Evolutionary conservation across 1,140 invertebrate species (phyloP), one percentile per base, ranked within the genome.

Genomic region (Pectinophora gossypiella): DNA sequence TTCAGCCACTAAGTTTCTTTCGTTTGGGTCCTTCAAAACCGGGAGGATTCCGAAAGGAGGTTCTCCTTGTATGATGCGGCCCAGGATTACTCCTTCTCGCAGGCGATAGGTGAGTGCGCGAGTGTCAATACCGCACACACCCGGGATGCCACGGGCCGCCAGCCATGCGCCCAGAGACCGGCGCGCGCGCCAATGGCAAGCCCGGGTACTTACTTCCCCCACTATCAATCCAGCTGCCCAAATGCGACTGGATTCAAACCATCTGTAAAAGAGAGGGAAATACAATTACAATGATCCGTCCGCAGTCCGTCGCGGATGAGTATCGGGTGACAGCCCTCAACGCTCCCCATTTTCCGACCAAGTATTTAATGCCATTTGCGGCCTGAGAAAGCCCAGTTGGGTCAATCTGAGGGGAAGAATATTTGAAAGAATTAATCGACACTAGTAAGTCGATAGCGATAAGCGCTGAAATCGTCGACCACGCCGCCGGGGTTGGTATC

Each of bases 201-300:
- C 96, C 1, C 90, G 89, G 12, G 94, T 92, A 71, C 95, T 96
- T 6, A 95, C 82, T 85, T 99, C 97, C 0, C 95, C 96, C 16
- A 99, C 95, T 63, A 99, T 94, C 19, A 99, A 87, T 1, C 92
- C 98, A n/a, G 95, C 90, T 15, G 95, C 93, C 94, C 98, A 99
- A 47, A 99, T 97, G 53, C 92, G 92, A 18, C 90, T 71, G 0
- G 98, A 99, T 84, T 99, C 99, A 78, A 99, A 98, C 90, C 92
- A 96, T 64, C 94, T 95, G 72, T 0, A 88, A 86, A 16, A n/a
- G n/a, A n/a, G n/a, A n/a, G n/a, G n/a, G n/a, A n/a, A n/a, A n/a
- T n/a, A n/a, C n/a, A n/a, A n/a, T n/a, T n/a, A n/a, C n/a, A n/a
- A n/a, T n/a, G n/a, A n/a, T n/a, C n/a, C n/a, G n/a, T n/a, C n/a